Conservation (phyloP, 2,797 vertebrate genomes). For the Halcyon chelicuti region DNA sequence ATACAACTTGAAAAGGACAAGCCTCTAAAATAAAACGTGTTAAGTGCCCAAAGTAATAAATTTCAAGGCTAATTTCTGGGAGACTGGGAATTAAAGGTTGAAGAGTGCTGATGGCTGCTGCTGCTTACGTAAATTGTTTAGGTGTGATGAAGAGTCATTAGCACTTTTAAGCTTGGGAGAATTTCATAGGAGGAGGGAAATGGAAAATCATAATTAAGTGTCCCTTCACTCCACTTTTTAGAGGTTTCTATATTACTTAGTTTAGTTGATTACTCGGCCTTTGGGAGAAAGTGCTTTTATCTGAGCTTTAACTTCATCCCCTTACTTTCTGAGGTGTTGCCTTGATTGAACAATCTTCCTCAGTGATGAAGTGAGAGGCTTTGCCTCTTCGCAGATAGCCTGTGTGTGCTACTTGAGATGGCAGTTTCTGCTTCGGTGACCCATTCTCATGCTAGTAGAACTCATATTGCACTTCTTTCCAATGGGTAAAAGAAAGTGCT, state of each 20-base stretch:
- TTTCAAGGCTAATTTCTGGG: neutral
- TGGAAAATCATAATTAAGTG: neutral
- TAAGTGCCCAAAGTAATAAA: neutral
- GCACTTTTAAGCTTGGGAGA: neutral
- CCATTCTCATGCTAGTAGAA: neutral
- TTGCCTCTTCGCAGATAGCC: neutral
- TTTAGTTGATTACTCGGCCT: neutral
- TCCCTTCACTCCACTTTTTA: neutral
- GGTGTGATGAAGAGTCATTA: conserved; percentile 12
- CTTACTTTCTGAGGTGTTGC: neutral
- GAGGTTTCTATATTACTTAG: neutral
- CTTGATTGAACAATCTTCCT: neutral
- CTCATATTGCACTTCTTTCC: neutral
- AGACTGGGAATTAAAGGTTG: neutral
- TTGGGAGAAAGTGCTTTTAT: neutral
- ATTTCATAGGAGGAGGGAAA: neutral
- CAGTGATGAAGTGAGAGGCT: neutral
- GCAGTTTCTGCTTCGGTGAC: conserved; percentile 8
- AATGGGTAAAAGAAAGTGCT: neutral
- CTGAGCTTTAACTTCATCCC: neutral
- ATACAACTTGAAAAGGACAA: neutral
- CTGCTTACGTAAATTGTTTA: conserved; percentile 24
- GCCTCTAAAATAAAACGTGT: neutral
- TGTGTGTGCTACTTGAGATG: neutral
- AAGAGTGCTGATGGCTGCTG: neutral